phyloP scores from a whole-genome alignment of 2,888 invertebrate genomes.

The Mythimna lalbum region DNA sequence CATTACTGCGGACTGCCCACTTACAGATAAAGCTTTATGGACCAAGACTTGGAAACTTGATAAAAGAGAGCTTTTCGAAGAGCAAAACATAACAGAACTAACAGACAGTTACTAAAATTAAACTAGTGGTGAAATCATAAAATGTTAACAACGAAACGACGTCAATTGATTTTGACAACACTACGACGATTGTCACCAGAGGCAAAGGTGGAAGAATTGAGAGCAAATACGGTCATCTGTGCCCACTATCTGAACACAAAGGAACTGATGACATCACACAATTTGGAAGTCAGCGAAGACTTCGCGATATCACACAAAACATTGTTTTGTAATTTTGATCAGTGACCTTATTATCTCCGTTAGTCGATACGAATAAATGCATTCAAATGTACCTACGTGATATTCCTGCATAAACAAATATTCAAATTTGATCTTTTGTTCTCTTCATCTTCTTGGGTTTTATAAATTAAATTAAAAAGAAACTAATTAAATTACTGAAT shows the following conservation, averaged over 20 bases:
- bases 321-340: conserved; percentile 75
- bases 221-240: conserved; percentile 75
- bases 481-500: conserved; percentile 11
- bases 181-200: conserved; percentile 59
- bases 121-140: neutral
- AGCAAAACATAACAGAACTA: conserved; percentile 16
- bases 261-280: conserved; percentile 81
- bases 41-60: conserved; percentile 1
- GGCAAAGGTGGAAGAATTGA: conserved; percentile 71
- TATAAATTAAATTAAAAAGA: conserved; percentile 10
- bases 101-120: conserved; percentile 25
- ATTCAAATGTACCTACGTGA: conserved; percentile 58
- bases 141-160: conserved; percentile 16
- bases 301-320: conserved; percentile 69
- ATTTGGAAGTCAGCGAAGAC: conserved; percentile 71
- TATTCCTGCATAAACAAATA: conserved; percentile 32
- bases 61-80: conserved; percentile 8
- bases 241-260: conserved; percentile 78
- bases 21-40: conserved; percentile 50
- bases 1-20: conserved; percentile 34
- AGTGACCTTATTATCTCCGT: conserved; percentile 69
- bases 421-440: conserved; percentile 27
- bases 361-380: conserved; percentile 59
- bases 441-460: neutral
- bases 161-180: conserved; percentile 45